phyloP scores from a whole-genome alignment of 2,113 vertebrate species.

The Patagioenas fasciata region DNA sequence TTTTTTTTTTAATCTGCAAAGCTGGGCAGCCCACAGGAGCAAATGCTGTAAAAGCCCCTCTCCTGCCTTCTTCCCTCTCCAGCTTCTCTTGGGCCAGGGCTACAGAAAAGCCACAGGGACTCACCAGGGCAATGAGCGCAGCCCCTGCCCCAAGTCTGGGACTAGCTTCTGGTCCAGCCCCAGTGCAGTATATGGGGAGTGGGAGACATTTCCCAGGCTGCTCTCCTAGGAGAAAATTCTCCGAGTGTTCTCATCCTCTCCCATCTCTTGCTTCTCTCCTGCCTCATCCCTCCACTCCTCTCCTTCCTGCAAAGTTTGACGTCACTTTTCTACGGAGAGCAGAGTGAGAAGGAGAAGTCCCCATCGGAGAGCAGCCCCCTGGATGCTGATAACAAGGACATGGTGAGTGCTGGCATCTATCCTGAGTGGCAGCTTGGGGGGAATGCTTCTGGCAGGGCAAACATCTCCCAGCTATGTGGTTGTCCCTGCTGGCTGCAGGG shows the following conservation, averaged over 20 bases:
- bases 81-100: neutral
- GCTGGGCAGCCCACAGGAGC: neutral
- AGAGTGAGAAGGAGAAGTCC: conserved; percentile 94
- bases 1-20: neutral
- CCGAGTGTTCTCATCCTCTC: neutral
- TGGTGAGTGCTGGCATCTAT: conserved; percentile 76
- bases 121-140: neutral
- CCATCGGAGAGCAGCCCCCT: conserved; percentile 89
- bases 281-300: neutral
- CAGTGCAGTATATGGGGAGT: neutral
- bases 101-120: neutral
- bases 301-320: conserved; percentile 79
- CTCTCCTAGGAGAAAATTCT: neutral
- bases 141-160: neutral
- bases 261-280: neutral
- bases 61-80: neutral
- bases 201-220: neutral
- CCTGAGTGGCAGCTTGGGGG: neutral
- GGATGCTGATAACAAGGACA: conserved; percentile 87
- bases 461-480: neutral
- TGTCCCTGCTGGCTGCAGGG: neutral
- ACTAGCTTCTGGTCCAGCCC: neutral
- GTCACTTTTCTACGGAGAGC: conserved; percentile 94
- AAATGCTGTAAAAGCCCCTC: neutral
- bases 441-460: neutral